These are phyloP conservation scores for Neogobius melanostomus DNA, from an alignment of 2,113 vertebrate genomes.

Conservation along the genomic window DNA sequence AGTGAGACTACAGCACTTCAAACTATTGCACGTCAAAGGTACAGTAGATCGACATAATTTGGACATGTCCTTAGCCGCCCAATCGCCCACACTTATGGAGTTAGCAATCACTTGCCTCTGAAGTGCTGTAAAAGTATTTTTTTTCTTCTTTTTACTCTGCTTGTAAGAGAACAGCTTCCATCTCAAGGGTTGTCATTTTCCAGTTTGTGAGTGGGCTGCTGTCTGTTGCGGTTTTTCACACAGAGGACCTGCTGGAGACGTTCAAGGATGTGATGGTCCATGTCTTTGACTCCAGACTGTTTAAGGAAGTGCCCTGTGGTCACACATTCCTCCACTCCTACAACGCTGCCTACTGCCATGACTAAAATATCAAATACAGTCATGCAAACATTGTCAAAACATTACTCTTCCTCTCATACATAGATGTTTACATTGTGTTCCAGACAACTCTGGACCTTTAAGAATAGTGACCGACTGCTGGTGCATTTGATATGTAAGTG, in stretches of 20 bases:
- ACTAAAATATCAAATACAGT: slow-evolving; percentile 72
- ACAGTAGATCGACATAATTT: slow-evolving; percentile 57
- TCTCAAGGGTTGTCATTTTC: slow-evolving; percentile 78
- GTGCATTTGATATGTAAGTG: neutral
- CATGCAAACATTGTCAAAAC: slow-evolving; percentile 62
- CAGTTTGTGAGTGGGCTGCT: slow-evolving; percentile 71
- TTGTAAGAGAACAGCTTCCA: slow-evolving; percentile 43
- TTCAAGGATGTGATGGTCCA: slow-evolving; percentile 59
- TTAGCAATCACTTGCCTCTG: slow-evolving; percentile 63
- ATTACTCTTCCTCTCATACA: slow-evolving; percentile 51
- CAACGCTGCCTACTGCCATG: slow-evolving; percentile 69
- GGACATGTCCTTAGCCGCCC: slow-evolving; percentile 57
- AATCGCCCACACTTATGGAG: slow-evolving; percentile 70
- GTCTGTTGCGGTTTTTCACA: slow-evolving; percentile 73
- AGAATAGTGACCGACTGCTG: slow-evolving; percentile 1
- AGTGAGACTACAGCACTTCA: slow-evolving; percentile 41
- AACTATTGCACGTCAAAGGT: slow-evolving; percentile 73
- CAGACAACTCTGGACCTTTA: slow-evolving; percentile 26
- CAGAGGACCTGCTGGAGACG: slow-evolving; percentile 66
- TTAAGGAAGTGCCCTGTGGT: slow-evolving; percentile 69
- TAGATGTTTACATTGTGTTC: slow-evolving; percentile 51
- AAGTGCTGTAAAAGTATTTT: slow-evolving; percentile 49
- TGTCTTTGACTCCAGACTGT: slow-evolving; percentile 63
- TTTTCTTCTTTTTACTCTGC: slow-evolving; percentile 35
- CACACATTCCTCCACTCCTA: slow-evolving; percentile 77